Evolutionary conservation across 2,797 vertebrate genomes (phyloP).

Genomic region (Cuniculus paca): DNA sequence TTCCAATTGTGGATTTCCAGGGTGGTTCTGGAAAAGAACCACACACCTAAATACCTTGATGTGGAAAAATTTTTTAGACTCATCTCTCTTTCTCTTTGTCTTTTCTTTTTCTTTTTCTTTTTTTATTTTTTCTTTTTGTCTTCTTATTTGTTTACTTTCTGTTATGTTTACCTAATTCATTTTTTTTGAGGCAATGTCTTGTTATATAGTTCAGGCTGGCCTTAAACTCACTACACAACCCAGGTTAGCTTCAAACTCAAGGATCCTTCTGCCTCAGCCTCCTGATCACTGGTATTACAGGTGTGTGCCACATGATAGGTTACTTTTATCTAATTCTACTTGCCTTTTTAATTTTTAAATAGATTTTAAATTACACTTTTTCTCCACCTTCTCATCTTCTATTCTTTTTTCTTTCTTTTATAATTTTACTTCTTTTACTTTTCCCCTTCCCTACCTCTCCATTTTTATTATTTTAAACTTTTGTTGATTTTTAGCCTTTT

Average conservation of each 20-base stretch:
- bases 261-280: background rate
- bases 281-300: background rate
- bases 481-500: background rate
- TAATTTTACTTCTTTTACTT: background rate
- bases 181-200: background rate
- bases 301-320: background rate
- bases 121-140: too few species aligned
- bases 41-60: background rate
- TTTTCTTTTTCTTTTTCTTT: too few species aligned
- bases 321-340: background rate
- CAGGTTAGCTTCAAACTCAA: background rate
- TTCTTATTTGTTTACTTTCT: background rate
- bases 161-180: background rate
- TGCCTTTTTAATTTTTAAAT: background rate
- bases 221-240: background rate
- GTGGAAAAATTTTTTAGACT: background rate
- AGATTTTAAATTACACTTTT: background rate
- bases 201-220: background rate
- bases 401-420: background rate
- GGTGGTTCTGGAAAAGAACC: background rate
- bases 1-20: background rate
- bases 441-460: background rate
- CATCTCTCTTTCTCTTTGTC: too few species aligned
- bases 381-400: background rate
- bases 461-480: background rate